phyloP scores from a whole-genome alignment of 2,797 vertebrate genomes.

The Lepidocolaptes lacrymiger region DNA sequence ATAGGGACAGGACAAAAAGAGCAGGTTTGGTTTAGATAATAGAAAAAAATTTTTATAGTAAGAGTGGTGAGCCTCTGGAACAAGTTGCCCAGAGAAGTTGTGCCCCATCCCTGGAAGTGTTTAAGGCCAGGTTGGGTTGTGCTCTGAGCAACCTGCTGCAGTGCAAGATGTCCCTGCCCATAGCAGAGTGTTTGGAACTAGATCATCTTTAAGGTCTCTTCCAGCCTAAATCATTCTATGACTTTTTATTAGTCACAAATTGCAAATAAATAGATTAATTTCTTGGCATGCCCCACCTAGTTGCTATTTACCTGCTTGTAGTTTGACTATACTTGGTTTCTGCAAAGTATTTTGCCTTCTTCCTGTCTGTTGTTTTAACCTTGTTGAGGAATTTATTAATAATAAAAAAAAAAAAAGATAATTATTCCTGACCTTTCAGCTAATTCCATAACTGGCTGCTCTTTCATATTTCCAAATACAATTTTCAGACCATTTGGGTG shows the following conservation, averaged over 20 bases:
- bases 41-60: neutral
- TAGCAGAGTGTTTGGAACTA: rapidly evolving
- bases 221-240: neutral
- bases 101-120: neutral
- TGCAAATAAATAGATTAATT: neutral
- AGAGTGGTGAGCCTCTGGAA: neutral
- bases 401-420: neutral
- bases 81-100: rapidly evolving
- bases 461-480: neutral
- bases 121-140: neutral
- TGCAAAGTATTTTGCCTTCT: neutral
- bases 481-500: neutral
- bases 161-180: neutral
- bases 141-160: neutral
- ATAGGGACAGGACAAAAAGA: neutral
- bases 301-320: neutral
- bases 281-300: neutral
- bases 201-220: neutral
- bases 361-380: neutral
- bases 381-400: neutral
- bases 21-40: neutral
- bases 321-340: neutral
- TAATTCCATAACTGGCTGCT: neutral
- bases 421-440: neutral
- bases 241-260: neutral